phyloP scores from a whole-genome alignment of 2,113 vertebrate genomes.

The crab-eating macaque (Macaca fascicularis) region DNA sequence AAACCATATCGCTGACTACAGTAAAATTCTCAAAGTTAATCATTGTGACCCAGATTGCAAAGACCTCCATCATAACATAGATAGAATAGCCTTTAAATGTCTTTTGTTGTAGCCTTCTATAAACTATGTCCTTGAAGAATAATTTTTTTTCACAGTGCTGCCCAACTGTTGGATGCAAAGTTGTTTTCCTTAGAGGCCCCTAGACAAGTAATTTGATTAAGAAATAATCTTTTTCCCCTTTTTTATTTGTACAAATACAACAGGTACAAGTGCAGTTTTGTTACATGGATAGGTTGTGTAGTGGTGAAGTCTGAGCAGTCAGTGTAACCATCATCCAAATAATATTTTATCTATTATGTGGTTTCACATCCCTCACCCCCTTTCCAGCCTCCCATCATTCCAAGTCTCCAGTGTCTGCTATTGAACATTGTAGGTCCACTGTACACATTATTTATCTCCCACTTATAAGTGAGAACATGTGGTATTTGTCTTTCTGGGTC shows the following conservation, averaged over 20 bases:
- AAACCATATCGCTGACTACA: not conserved
- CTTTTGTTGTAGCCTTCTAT: not conserved
- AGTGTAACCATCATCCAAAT: not conserved
- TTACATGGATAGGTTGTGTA: not conserved
- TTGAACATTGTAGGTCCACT: not conserved
- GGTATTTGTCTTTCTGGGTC: not conserved
- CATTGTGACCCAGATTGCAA: not conserved
- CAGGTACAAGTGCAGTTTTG: not conserved
- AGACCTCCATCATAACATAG: not conserved
- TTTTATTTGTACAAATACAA: too few relatives aligned
- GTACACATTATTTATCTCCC: not conserved
- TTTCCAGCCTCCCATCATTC: not conserved
- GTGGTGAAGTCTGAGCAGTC: not conserved
- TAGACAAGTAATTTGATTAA: not conserved
- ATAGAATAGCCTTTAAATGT: not conserved
- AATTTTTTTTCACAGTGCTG: not conserved
- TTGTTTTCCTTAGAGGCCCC: not conserved
- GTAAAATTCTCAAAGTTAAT: not conserved
- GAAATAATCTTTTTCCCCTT: not conserved
- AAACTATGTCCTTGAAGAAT: not conserved
- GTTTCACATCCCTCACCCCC: not conserved
- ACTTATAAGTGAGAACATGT: not conserved
- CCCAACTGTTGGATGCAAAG: not conserved
- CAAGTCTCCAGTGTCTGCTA: not conserved
- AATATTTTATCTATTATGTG: too few relatives aligned